These are phyloP conservation scores for Rhinoraja longicauda DNA, from an alignment of 2,797 vertebrate genomes.

Conservation along the genomic window DNA sequence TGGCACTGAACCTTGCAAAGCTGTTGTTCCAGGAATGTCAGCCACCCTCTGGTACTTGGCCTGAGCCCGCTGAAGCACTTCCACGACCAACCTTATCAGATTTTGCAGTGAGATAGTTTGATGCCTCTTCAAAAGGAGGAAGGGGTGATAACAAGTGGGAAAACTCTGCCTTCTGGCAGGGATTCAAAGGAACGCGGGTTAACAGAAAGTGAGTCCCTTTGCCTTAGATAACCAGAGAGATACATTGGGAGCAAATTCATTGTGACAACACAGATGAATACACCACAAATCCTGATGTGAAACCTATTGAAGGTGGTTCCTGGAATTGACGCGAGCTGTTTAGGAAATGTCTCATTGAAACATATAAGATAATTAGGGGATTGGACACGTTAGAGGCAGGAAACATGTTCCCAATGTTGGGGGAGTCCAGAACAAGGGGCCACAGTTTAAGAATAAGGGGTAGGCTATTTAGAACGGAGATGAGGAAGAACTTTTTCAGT, in stretches of 20 bases:
- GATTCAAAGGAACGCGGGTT: conserved; percentile 11
- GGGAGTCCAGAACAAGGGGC: too few species aligned
- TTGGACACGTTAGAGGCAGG: too few species aligned
- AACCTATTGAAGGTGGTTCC: background rate
- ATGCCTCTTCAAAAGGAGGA: background rate
- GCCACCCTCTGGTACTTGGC: background rate
- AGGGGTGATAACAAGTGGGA: conserved; percentile 16
- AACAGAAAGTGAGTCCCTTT: background rate
- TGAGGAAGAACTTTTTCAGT: too few species aligned
- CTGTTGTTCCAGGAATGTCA: background rate
- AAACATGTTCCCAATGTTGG: too few species aligned
- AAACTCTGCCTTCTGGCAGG: background rate
- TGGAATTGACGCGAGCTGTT: background rate
- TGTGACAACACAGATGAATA: background rate
- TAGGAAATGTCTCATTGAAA: background rate
- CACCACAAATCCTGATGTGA: background rate
- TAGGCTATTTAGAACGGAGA: too few species aligned
- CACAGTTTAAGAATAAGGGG: too few species aligned
- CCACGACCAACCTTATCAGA: background rate
- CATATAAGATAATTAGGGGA: too few species aligned
- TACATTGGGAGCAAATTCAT: background rate
- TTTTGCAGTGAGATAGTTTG: background rate
- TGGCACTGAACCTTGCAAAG: too few species aligned
- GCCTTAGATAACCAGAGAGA: background rate
- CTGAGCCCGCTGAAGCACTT: background rate